These are phyloP conservation scores for Aptenodytes patagonicus DNA, from an alignment of 2,113 vertebrate genomes.

Conservation along the genomic window DNA sequence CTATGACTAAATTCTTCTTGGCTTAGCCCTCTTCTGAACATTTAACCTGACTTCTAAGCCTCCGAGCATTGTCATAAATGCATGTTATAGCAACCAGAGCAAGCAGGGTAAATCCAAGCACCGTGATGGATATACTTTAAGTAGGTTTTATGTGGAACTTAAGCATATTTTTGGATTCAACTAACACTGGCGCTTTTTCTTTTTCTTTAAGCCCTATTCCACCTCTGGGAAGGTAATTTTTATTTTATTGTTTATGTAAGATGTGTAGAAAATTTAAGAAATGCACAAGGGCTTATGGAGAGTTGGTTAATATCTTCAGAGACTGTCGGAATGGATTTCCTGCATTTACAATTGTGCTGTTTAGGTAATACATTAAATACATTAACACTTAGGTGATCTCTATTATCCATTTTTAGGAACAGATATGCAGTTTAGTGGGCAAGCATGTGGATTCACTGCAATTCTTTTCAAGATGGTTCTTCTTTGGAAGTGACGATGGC, in stretches of 20 bases:
- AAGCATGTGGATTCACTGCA: neutral
- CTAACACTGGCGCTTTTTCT: neutral
- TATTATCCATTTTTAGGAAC: neutral
- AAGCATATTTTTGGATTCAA: neutral
- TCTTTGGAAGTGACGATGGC: neutral
- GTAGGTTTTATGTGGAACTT: neutral
- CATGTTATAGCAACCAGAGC: neutral
- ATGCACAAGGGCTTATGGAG: neutral
- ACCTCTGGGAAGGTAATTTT: neutral
- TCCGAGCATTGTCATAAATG: neutral
- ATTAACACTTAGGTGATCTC: neutral
- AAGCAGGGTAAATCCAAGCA: neutral
- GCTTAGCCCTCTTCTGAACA: neutral
- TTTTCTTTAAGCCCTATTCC: neutral
- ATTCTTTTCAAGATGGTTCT: neutral
- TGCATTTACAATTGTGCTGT: neutral
- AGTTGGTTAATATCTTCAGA: neutral
- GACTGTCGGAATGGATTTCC: neutral
- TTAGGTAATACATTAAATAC: neutral
- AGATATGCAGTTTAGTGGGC: neutral
- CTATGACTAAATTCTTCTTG: neutral
- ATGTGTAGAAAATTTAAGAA: neutral
- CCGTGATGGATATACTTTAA: neutral
- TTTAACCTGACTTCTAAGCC: neutral
- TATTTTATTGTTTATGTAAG: neutral